Conservation (phyloP, 2,797 vertebrate species). For the Natrix natrix region DNA sequence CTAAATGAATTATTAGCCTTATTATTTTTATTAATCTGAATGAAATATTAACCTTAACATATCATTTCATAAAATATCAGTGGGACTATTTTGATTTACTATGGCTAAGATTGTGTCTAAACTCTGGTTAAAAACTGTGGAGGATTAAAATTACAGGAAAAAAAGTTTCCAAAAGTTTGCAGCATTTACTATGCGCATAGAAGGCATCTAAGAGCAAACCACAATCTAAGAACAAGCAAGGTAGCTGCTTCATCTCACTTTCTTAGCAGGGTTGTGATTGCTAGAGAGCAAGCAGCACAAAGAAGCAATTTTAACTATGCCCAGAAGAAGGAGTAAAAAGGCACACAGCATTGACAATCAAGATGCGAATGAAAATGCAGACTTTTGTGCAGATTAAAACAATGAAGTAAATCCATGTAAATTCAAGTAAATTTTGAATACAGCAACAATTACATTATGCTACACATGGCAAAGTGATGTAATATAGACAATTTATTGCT, state of each 20-base stretch:
- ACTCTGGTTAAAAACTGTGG: not conserved
- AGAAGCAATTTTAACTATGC: not conserved
- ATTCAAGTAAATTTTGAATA: not conserved
- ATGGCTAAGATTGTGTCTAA: not conserved
- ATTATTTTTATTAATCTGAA: not conserved
- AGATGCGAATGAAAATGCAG: not conserved
- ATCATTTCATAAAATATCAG: not conserved
- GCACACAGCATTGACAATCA: not conserved
- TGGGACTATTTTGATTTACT: not conserved
- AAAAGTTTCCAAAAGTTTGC: not conserved
- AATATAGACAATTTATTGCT: conserved; percentile 22
- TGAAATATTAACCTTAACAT: not conserved
- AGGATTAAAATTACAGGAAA: not conserved
- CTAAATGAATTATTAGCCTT: not conserved
- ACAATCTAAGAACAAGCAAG: not conserved
- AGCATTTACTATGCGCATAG: not conserved
- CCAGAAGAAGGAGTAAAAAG: not conserved
- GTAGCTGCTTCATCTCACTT: not conserved
- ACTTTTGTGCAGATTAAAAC: conserved; percentile 1
- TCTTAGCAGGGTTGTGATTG: not conserved
- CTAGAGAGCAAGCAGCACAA: not conserved
- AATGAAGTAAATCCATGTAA: not conserved
- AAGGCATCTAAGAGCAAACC: not conserved
- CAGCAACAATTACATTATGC: conserved; percentile 12
- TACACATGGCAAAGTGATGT: conserved; percentile 9